Conservation (phyloP, 2,797 vertebrate species). For the Hippocampus kuda region DNA sequence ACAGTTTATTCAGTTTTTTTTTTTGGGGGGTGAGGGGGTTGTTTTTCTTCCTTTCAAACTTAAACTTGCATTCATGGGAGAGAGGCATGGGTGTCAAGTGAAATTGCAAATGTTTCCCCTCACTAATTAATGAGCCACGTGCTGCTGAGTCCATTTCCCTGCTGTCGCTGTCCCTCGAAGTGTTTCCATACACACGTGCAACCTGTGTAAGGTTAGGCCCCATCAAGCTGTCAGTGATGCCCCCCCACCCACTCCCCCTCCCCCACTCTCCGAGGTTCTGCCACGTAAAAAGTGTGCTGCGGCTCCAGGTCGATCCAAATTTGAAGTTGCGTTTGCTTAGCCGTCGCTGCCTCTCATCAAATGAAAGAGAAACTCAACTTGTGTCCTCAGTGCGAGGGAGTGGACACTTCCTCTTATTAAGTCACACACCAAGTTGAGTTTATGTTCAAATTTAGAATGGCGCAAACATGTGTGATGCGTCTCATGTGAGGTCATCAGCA, state of each 20-base stretch:
- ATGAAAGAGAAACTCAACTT: constrained; percentile 21
- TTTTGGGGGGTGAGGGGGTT: not conserved
- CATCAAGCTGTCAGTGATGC: constrained; percentile 10
- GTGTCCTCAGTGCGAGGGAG: not conserved
- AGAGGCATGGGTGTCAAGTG: constrained; percentile 15
- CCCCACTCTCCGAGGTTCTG: not conserved
- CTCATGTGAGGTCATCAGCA: not conserved
- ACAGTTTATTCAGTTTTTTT: constrained; percentile 7
- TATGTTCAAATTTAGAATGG: not conserved
- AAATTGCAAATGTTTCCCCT: constrained; percentile 22
- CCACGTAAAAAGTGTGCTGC: constrained; percentile 3
- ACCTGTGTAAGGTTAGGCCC: constrained; percentile 17
- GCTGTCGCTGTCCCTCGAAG: constrained; percentile 19
- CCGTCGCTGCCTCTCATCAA: not conserved
- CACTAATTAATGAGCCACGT: constrained; percentile 57
- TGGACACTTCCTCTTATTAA: not conserved
- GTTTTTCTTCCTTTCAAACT: constrained; percentile 9
- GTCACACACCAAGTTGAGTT: not conserved
- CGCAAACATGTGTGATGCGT: not conserved
- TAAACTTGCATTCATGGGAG: constrained; percentile 13
- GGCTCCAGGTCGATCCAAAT: not conserved
- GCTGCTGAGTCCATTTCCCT: constrained; percentile 38
- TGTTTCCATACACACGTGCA: constrained; percentile 39
- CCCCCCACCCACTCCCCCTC: not conserved
- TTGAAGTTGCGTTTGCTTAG: not conserved